Evolutionary conservation across 2,113 vertebrate genomes (phyloP), one percentile per base, ranked within the genome.

Genomic region (Acinonyx jubatus): DNA sequence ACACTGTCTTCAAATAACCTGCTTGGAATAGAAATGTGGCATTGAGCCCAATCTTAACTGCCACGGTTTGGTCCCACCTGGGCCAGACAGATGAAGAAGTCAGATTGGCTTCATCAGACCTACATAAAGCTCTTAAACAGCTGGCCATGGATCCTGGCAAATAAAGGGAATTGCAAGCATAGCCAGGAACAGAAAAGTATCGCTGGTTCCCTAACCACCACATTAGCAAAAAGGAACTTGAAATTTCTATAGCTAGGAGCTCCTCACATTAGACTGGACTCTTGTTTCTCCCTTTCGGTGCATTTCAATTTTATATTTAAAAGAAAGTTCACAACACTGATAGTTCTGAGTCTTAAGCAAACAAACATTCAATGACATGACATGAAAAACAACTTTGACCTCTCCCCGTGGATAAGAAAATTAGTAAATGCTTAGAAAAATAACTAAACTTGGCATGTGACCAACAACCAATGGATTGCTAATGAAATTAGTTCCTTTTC

Each of bases 341-440:
- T 38, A 48, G 63, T 85, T 83, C 38, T 83, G 87, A 93, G 25
- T 61, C 83, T 86, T 86, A 79, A 63, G 61, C 61, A 97, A 50
- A 88, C 15, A 55, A 88, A 68, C 38, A 95, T 65, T 55, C 12
- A 8, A 61, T 50, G 38, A 78, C 36, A 95, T 31, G 45, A 88
- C 10, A 29, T 81, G 36, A 88, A 84, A 71, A 96, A 94, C 74
- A 96, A 90, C 29, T 96, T 4, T 63, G 69, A 88, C 18, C 27
- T 86, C 68, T 93, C 52, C 87, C 29, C 74, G 25, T 69, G 15
- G 31, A 63, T 50, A 89, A 89, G 82, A 63, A 74, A 55, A 36
- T 18, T 71, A 68, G 79, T 31, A 61, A 94, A 69, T 16, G 57
- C 16, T 71, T 69, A 36, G 13, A 78, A 76, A 68, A 33, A 52